Conservation (phyloP, 1,140 invertebrate genomes). For the Macrosteles quadrilineatus region DNA sequence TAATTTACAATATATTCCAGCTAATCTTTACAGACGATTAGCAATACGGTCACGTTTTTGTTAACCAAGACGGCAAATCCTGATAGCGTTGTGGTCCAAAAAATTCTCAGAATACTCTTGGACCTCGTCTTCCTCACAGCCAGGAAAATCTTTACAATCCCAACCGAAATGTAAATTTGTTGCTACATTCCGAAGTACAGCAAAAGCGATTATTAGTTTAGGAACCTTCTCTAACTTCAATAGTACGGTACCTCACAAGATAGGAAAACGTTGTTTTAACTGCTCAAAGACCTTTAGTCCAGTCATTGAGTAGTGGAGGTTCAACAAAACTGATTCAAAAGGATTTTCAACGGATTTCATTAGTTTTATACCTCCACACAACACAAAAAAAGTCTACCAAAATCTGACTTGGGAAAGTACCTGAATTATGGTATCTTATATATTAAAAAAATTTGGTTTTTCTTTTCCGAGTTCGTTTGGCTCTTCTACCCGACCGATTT, state of each 20-base stretch:
- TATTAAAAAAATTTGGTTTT: too few species aligned
- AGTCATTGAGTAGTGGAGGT: too few species aligned
- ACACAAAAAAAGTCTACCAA: too few species aligned
- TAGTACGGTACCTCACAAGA: background rate
- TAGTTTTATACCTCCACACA: too few species aligned
- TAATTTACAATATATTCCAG: background rate
- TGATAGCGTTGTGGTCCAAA: background rate
- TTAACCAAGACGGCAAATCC: background rate
- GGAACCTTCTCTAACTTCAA: background rate
- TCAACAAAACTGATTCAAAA: too few species aligned
- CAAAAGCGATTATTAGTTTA: constrained; percentile 1
- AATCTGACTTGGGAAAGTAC: too few species aligned
- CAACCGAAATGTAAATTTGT: constrained; percentile 7
- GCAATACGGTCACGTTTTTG: background rate
- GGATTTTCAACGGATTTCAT: too few species aligned
- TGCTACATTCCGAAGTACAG: constrained; percentile 7
- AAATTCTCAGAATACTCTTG: background rate
- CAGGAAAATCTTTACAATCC: background rate
- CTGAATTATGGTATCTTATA: too few species aligned
- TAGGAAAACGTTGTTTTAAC: constrained; percentile 16
- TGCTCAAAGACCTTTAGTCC: constrained; percentile 19
- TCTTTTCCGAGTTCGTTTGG: too few species aligned
- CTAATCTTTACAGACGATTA: constrained; percentile 5
- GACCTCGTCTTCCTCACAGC: background rate
- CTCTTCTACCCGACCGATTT: too few species aligned